These are phyloP conservation scores for Scolopax mira DNA, from an alignment of 2,113 vertebrate genomes.

Conservation along the genomic window DNA sequence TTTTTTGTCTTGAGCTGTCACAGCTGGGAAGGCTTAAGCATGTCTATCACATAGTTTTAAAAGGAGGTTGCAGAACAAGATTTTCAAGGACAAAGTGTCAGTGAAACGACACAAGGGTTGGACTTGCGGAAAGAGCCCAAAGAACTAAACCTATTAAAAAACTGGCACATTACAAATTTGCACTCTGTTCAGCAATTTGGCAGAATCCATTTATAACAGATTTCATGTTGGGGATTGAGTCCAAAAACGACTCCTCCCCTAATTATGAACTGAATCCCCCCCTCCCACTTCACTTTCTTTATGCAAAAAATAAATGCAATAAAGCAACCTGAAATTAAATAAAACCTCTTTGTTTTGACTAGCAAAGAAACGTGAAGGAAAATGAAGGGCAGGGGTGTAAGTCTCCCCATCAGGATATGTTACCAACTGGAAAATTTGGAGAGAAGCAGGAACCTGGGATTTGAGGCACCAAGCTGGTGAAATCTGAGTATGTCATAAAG, in stretches of 20 bases:
- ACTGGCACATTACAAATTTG: slow-evolving; percentile 67
- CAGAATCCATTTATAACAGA: slow-evolving; percentile 75
- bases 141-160: slow-evolving; percentile 74
- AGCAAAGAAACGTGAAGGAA: not conserved
- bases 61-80: slow-evolving; percentile 4
- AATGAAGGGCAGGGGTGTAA: not conserved
- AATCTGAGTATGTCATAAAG: slow-evolving; percentile 46
- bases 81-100: slow-evolving; percentile 69
- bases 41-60: not conserved
- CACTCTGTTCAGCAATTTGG: slow-evolving; percentile 73
- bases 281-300: not conserved
- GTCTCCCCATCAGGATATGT: not conserved
- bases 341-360: slow-evolving; percentile 14
- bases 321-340: not conserved
- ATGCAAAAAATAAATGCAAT: not conserved
- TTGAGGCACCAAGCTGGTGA: slow-evolving; percentile 42
- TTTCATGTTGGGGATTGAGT: slow-evolving; percentile 65
- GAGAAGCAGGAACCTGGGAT: slow-evolving; percentile 4
- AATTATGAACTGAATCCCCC: slow-evolving; percentile 68
- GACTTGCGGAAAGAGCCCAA: slow-evolving; percentile 61
- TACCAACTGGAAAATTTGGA: slow-evolving; percentile 70
- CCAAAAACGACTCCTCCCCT: slow-evolving; percentile 73
- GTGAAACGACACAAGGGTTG: slow-evolving; percentile 58
- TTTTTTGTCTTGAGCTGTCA: slow-evolving; percentile 56
- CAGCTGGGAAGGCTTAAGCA: slow-evolving; percentile 52